A percentile compares a stretch with the other conserved stretches of the same genome.
These are phyloP conservation scores for Osedax frankpressi DNA, from an alignment of 2,888 invertebrate species.

Conservation along the genomic window DNA sequence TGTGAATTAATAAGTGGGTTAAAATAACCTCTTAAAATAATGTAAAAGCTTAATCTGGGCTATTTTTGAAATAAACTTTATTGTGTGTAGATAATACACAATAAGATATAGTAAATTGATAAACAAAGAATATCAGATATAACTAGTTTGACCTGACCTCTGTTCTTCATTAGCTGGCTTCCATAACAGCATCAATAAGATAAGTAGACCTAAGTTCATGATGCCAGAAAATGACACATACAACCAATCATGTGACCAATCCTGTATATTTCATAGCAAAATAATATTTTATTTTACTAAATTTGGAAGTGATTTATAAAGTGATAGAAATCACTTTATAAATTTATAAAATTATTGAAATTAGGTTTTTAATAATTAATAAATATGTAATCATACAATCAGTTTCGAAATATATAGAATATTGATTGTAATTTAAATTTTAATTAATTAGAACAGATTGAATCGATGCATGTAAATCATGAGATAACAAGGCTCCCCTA, in stretches of 20 bases:
- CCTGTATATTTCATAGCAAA: constrained; percentile 8
- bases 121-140: too few species aligned
- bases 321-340: too few species aligned
- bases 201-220: constrained; percentile 19
- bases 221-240: constrained; percentile 14
- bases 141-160: constrained; percentile 23
- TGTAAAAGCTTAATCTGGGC: too few species aligned
- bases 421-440: background rate
- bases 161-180: constrained; percentile 22
- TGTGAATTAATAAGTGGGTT: too few species aligned
- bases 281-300: background rate
- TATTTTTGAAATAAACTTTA: too few species aligned
- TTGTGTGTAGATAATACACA: too few species aligned
- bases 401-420: background rate
- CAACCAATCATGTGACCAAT: constrained; percentile 24
- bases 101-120: too few species aligned
- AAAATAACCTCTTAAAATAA: too few species aligned
- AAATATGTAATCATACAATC: background rate
- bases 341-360: too few species aligned
- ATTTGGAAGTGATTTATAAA: too few species aligned
- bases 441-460: background rate
- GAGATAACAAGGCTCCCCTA: too few species aligned
- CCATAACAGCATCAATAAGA: constrained; percentile 26
- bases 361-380: background rate
- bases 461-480: too few species aligned